Conservation (phyloP, 1,140 invertebrate genomes). For the Arctopsyche grandis region DNA sequence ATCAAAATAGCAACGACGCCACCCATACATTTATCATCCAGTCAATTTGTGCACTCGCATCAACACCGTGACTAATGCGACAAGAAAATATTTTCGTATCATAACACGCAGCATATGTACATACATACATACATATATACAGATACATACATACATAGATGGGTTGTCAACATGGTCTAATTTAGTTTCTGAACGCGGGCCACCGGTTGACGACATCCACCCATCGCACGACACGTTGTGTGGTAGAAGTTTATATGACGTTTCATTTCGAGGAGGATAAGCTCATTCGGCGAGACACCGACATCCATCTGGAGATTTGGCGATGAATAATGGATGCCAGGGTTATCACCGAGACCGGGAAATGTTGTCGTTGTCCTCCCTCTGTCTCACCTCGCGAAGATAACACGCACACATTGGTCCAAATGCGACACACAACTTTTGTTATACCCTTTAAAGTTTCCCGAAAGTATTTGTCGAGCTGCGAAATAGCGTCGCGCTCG, state of each 20-base stretch:
- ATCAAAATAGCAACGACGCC: no score
- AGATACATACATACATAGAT: no score
- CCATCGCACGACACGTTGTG: background rate
- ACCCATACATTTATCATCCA: no score
- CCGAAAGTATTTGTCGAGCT: no score
- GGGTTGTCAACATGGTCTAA: background rate
- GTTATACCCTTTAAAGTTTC: background rate
- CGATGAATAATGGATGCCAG: slow-evolving; percentile 40
- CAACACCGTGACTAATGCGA: background rate
- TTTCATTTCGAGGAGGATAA: slow-evolving; percentile 39
- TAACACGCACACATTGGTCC: background rate
- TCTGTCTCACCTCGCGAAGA: background rate
- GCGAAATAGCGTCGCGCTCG: no score
- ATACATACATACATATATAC: no score
- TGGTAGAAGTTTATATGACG: slow-evolving; percentile 33
- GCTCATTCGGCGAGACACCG: slow-evolving; percentile 19
- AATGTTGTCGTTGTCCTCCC: background rate
- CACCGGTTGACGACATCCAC: background rate
- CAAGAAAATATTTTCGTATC: background rate
- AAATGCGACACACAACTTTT: background rate
- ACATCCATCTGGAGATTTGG: slow-evolving; percentile 42
- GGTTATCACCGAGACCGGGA: slow-evolving; percentile 9
- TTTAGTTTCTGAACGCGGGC: background rate
- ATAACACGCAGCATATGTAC: background rate
- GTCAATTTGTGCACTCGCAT: no score